Evolutionary conservation across 2,797 vertebrate species (phyloP), one percentile per base, ranked within the genome.

Genomic region (Labroides dimidiatus): DNA sequence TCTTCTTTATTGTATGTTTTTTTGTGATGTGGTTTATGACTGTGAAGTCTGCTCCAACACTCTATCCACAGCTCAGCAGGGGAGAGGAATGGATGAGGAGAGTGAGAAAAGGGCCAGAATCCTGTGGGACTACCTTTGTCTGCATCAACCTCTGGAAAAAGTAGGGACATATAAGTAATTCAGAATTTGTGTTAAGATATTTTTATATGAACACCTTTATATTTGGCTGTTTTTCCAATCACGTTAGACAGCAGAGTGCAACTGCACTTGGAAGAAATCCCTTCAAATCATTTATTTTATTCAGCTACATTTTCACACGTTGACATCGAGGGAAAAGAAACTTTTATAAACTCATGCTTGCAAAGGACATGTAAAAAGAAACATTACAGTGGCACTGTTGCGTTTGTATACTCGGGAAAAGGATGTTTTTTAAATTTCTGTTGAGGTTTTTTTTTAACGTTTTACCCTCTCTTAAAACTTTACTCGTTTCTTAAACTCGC

Each of bases 1-100:
- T 10, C n/a, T 10, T 17, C 13, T 1, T 37, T 45, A 8, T n/a
- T 36, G 1, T 43, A 21, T n/a, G n/a, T n/a, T n/a, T n/a, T 43
- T 45, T 30, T 27, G 9, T 37, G 0, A 11, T 51, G 13, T 42
- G 33, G 17, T 8, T 44, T 24, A n/a, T 33, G 1, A 20, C 17
- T 10, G 16, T 39, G 13, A 55, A n/a, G 15, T 62, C 4, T 51
- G 17, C 53, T 23, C 16, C 7, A 20, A 42, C 8, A 36, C 4
- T 69, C 43, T 64, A n/a, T 20, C 24, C 20, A 30, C 30, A 59
- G 66, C 39, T 41, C 24, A 55, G 48, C 36, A 60, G 36, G 55
- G 30, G 45, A 51, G 20, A 53, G 36, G 33, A 36, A 55, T n/a
- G 10, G 6, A 39, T 39, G 10, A 37, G 23, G 20, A 64, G n/a